phyloP scores from a whole-genome alignment of 2,888 invertebrate genomes.

The Empis stercorea region DNA sequence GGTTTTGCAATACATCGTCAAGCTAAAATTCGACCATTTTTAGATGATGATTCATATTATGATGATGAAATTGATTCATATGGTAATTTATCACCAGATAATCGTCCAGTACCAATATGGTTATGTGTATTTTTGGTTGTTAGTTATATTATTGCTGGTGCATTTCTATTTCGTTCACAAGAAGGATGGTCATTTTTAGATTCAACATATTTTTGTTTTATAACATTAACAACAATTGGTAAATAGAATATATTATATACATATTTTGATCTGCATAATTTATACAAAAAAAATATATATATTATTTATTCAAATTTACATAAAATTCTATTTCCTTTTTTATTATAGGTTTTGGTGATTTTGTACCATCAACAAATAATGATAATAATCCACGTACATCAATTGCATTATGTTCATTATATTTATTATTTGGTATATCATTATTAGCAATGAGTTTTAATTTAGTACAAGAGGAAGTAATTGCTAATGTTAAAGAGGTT shows the following conservation, averaged over 20 bases:
- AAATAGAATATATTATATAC: conserved; percentile 8
- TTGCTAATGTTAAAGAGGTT: conserved; percentile 73
- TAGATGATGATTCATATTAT: conserved; percentile 47
- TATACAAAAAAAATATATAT: too few species aligned
- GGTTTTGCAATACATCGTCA: conserved; percentile 50
- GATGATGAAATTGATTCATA: conserved; percentile 40
- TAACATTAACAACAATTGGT: conserved; percentile 82
- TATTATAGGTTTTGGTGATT: conserved; percentile 63
- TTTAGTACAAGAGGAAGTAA: conserved; percentile 87
- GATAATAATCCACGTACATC: conserved; percentile 32
- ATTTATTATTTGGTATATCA: conserved; percentile 87
- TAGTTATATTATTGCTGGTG: conserved; percentile 80
- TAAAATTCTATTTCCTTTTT: conserved; percentile 4
- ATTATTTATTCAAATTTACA: neutral
- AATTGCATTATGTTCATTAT: conserved; percentile 79
- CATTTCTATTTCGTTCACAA: conserved; percentile 73
- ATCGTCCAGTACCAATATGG: conserved; percentile 73
- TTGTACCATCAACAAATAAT: conserved; percentile 64
- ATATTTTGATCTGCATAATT: too few species aligned
- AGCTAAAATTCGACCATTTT: conserved; percentile 36
- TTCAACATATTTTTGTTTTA: conserved; percentile 87
- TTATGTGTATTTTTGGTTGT: conserved; percentile 77
- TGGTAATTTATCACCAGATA: conserved; percentile 33
- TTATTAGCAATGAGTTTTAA: conserved; percentile 94
- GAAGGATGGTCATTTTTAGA: conserved; percentile 78